Evolutionary conservation across 2,888 invertebrate species (phyloP), one percentile per base, ranked within the genome.

Genomic region (Spicauda simplicius): DNA sequence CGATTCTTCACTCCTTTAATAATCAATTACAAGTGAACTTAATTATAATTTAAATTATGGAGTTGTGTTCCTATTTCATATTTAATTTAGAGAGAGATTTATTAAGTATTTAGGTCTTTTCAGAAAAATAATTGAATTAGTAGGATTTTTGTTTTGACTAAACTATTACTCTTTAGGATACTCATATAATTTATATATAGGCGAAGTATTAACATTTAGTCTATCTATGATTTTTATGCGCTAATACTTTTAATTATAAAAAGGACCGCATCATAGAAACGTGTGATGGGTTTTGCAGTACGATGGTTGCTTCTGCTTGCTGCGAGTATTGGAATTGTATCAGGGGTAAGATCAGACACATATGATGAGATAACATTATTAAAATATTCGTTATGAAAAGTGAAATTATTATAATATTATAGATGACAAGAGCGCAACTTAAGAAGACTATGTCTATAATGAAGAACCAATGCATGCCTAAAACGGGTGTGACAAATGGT

Each of bases 381-480:
- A 25, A 4, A 25, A 4, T 25, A 25, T 25, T 2, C 25, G 25
- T 25, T 25, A 25, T 25, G 2, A 25, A 25, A 4, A 4, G 25
- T 25, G 2, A 5, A 4, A 5, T 25, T 25, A 25, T 25, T 25
- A 25, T 5, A n/a, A 66, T 41, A 3, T 41, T 41, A 41, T n/a
- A 91, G 91, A 88, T 90, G 89, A 80, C 87, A 5, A 77, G 87
- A 69, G 94, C 93, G 1, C 96, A 96, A 79, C 83, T 96, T 76
- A 93, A 93, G 74, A 94, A 95, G 53, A 94, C 95, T 0, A 88
- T 94, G 65, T 92, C 90, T 58, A 76, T 95, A 11, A 90, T 95
- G 79, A 91, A 95, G 64, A 95, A 95, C 60, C 93, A 94, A 30
- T 96, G 96, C 71, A 82, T 93, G 73, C 92, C 94, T 12, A 96